Conservation (phyloP, 2,797 vertebrate species). For the Brachyrhaphis roseni region DNA sequence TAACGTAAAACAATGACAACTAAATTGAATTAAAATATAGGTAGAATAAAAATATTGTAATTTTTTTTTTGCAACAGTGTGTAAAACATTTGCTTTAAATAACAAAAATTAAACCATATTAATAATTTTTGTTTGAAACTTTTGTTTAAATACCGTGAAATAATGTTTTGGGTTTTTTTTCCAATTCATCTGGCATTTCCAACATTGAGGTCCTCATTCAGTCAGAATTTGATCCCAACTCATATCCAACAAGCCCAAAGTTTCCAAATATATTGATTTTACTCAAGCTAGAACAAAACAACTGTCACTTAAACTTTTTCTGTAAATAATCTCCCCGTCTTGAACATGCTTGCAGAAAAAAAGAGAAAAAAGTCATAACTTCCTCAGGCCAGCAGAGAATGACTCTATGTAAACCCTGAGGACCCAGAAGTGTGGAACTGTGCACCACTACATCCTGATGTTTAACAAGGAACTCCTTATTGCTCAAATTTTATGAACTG, state of each 20-base stretch:
- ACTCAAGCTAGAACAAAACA: neutral
- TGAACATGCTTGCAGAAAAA: constrained; percentile 8
- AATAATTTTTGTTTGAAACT: neutral
- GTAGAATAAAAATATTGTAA: neutral
- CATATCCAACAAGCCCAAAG: neutral
- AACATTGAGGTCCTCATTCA: neutral
- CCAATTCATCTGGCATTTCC: neutral
- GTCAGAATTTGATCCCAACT: neutral
- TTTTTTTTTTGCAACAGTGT: neutral
- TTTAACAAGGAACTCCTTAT: constrained; percentile 63
- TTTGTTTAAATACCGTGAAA: neutral
- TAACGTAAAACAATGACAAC: neutral
- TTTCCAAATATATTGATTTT: neutral
- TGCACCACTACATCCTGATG: constrained; percentile 19
- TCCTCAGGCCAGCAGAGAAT: constrained; percentile 16
- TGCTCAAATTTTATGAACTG: constrained; percentile 22
- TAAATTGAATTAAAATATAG: neutral
- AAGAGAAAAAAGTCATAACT: neutral
- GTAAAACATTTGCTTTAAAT: neutral
- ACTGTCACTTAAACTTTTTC: neutral
- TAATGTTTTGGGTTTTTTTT: neutral
- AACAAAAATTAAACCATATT: neutral
- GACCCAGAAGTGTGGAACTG: constrained; percentile 29
- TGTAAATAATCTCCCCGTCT: constrained; percentile 5
- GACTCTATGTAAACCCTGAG: constrained; percentile 34